These are phyloP conservation scores for Manacus vitellinus DNA, from an alignment of 2,113 vertebrate genomes.

Conservation along the genomic window DNA sequence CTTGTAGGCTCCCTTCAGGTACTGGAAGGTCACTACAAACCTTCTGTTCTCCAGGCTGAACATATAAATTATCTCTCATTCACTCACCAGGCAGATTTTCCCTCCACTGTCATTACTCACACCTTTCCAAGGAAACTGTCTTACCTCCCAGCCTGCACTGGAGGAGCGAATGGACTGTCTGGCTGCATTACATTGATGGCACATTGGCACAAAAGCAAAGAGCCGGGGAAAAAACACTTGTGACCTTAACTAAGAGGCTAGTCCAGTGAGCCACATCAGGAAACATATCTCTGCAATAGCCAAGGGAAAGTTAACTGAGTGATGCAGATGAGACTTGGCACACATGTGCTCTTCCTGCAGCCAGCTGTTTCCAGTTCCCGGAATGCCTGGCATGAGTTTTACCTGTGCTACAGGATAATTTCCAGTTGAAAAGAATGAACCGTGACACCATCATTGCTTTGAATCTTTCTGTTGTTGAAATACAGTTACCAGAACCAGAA, in stretches of 20 bases:
- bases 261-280: conserved; percentile 2
- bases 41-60: background rate
- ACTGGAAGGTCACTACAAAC: background rate
- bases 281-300: background rate
- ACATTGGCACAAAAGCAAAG: background rate
- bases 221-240: background rate
- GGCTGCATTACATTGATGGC: background rate
- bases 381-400: background rate
- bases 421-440: background rate
- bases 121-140: background rate
- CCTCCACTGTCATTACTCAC: background rate
- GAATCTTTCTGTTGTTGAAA: background rate
- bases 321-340: conserved; percentile 54
- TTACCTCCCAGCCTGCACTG: background rate
- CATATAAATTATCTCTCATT: background rate
- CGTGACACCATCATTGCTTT: background rate
- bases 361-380: conserved; percentile 28
- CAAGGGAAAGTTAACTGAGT: background rate
- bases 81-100: background rate
- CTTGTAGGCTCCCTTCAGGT: background rate
- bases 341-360: background rate
- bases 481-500: background rate
- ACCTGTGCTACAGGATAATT: background rate
- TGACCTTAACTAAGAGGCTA: background rate
- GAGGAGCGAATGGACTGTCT: background rate